Evolutionary conservation across 2,797 vertebrate genomes (phyloP).

Genomic region (Microhierax caerulescens): DNA sequence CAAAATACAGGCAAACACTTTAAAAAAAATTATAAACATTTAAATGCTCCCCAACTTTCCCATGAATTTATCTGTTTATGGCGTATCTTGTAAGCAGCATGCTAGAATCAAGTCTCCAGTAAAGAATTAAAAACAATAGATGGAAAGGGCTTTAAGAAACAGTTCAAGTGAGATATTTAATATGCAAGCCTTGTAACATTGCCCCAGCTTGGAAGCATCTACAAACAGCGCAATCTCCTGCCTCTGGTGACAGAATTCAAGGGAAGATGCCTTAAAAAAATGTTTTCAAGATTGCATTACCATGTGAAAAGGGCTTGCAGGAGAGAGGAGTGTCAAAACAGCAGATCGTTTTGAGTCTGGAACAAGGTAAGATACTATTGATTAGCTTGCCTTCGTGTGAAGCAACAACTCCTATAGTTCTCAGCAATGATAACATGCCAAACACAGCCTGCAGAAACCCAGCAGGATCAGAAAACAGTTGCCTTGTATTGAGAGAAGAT

Average conservation of each 20-base stretch:
- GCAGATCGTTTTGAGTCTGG: background rate
- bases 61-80: background rate
- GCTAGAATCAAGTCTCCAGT: background rate
- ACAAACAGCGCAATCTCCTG: background rate
- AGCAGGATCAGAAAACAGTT: background rate
- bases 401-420: slow-evolving; percentile 11
- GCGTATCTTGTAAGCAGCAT: background rate
- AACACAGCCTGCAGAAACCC: background rate
- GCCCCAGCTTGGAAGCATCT: background rate
- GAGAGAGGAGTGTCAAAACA: background rate
- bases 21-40: background rate
- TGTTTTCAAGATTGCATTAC: background rate
- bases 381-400: background rate
- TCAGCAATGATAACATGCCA: background rate
- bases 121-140: background rate
- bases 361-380: background rate
- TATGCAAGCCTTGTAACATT: background rate
- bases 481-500: background rate
- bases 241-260: background rate
- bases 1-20: background rate
- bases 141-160: background rate
- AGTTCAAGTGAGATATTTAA: background rate
- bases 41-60: background rate
- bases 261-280: background rate
- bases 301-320: background rate